Conservation (phyloP, 1,140 invertebrate species). For the Dendrolimus punctatus region DNA sequence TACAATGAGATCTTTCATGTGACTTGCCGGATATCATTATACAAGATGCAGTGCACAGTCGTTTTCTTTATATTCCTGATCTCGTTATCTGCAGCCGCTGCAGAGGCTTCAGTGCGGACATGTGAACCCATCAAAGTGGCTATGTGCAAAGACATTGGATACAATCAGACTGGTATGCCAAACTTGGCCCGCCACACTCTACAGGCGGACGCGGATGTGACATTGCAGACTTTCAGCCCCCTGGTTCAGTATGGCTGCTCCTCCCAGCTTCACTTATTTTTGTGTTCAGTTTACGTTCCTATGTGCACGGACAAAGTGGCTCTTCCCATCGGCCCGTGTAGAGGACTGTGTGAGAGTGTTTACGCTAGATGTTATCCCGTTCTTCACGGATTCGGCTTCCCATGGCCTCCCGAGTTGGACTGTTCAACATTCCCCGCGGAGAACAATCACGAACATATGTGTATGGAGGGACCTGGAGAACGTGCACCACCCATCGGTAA, state of each 20-base stretch:
- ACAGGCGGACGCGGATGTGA: slow-evolving; percentile 89
- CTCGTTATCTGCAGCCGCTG: slow-evolving; percentile 35
- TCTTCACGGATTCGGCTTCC: slow-evolving; percentile 90
- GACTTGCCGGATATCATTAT: slow-evolving; percentile 21
- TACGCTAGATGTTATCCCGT: slow-evolving; percentile 88
- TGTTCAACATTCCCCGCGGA: slow-evolving; percentile 90
- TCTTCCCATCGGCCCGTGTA: slow-evolving; percentile 94
- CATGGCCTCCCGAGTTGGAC: slow-evolving; percentile 92
- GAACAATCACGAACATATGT: slow-evolving; percentile 94
- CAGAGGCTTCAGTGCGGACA: slow-evolving; percentile 69
- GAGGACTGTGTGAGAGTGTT: slow-evolving; percentile 91
- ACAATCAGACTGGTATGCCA: slow-evolving; percentile 93
- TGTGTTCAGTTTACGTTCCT: slow-evolving; percentile 96
- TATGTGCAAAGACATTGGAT: slow-evolving; percentile 88
- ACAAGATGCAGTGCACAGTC: slow-evolving; percentile 47
- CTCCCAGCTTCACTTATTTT: slow-evolving; percentile 90
- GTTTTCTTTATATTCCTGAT: slow-evolving; percentile 33
- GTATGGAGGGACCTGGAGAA: slow-evolving; percentile 89
- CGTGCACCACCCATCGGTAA: slow-evolving; percentile 76
- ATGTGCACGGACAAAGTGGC: slow-evolving; percentile 97
- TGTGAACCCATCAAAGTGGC: slow-evolving; percentile 90
- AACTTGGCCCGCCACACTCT: slow-evolving; percentile 91
- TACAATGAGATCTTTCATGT: slow-evolving; percentile 48
- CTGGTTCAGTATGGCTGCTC: slow-evolving; percentile 95
- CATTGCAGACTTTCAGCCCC: slow-evolving; percentile 89